Percentiles rank a stretch among this genome's conserved stretches.
Conservation (phyloP, 2,797 vertebrate genomes). For the Acomys russatus region DNA sequence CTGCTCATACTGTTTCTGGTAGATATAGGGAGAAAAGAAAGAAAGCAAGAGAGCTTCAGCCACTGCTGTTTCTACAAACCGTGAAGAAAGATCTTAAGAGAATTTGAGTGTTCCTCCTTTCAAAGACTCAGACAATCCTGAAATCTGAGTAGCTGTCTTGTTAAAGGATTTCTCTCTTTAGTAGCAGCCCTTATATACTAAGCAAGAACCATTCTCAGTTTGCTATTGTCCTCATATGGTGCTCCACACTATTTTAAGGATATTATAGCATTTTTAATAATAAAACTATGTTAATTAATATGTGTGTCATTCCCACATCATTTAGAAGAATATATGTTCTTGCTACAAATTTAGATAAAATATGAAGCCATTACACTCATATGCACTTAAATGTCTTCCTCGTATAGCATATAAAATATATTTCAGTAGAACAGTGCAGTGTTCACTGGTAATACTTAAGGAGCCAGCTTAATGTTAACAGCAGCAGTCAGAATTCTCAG, state of each 20-base stretch:
- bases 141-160: background rate
- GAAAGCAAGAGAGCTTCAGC: background rate
- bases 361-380: background rate
- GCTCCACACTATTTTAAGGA: conserved; percentile 3
- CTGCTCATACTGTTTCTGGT: background rate
- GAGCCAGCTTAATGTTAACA: conserved; percentile 47
- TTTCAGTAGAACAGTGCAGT: background rate
- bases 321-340: conserved; percentile 18
- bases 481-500: conserved; percentile 67
- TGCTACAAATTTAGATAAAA: background rate
- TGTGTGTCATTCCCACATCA: background rate
- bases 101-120: background rate
- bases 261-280: background rate
- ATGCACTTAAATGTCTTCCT: conserved; percentile 52
- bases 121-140: background rate
- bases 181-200: background rate
- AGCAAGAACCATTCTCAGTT: background rate
- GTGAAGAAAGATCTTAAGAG: conserved; percentile 51
- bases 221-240: conserved; percentile 33
- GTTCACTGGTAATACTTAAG: background rate
- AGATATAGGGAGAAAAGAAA: conserved; percentile 3
- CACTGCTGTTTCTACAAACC: conserved; percentile 26
- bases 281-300: background rate
- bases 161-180: conserved; percentile 32
- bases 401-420: background rate